Percentiles rank a stretch among this genome's conserved stretches.
Evolutionary conservation across 2,797 vertebrate genomes (phyloP).

Genomic region (Enteromius treurensis): DNA sequence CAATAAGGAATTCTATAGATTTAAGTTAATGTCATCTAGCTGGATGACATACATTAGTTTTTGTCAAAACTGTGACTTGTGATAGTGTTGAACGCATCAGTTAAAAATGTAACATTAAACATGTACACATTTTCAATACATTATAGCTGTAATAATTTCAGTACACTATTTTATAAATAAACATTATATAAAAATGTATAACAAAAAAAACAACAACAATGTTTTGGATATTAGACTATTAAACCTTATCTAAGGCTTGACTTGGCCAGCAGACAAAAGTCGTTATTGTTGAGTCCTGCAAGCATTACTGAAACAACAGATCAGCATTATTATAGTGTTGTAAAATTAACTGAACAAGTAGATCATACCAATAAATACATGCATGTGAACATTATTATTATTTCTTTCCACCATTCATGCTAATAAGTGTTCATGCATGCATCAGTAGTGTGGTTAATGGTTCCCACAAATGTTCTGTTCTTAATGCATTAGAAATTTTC

Average conservation of each 20-base stretch:
- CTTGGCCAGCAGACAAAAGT: neutral
- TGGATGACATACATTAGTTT: neutral
- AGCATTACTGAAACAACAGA: conserved; percentile 20
- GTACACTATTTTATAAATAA: neutral
- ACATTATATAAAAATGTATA: neutral
- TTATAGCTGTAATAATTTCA: neutral
- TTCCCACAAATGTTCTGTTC: neutral
- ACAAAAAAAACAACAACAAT: neutral
- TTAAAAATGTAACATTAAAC: neutral
- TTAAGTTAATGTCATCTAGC: neutral
- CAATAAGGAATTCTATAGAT: conserved; percentile 22
- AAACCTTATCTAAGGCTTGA: neutral
- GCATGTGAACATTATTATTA: neutral
- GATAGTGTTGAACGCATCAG: neutral
- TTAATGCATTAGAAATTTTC: neutral
- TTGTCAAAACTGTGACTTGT: neutral
- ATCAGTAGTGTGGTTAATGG: conserved; percentile 24
- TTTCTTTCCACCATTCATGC: neutral
- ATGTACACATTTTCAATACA: neutral
- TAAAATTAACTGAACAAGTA: neutral
- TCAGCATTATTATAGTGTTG: conserved; percentile 21
- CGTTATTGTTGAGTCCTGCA: conserved; percentile 22
- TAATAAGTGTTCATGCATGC: conserved; percentile 16
- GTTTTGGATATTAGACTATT: neutral
- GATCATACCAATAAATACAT: neutral